A percentile compares a stretch with the other conserved stretches of the same genome.
Evolutionary conservation across 2,888 invertebrate genomes (phyloP).

Genomic region (Andrena flavipes): DNA sequence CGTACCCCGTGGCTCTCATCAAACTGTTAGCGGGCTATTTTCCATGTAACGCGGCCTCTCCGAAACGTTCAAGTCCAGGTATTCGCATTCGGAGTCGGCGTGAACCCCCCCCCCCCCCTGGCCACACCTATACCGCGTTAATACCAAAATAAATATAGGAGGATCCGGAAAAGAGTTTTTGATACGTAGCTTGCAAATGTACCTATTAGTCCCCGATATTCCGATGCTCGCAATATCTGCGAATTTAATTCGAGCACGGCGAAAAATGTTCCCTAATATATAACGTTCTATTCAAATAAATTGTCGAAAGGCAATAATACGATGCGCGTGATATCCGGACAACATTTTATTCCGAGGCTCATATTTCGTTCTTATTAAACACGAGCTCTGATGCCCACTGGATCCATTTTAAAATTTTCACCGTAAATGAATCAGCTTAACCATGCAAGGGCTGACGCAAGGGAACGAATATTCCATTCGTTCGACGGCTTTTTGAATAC

Average conservation of each 20-base stretch:
- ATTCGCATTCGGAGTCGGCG: constrained; percentile 53
- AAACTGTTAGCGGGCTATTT: constrained; percentile 76
- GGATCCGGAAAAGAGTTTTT: constrained; percentile 31
- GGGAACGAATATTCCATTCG: background rate
- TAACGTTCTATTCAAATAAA: constrained; percentile 33
- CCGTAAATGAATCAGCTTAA: constrained; percentile 28
- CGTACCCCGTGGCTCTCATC: constrained; percentile 75
- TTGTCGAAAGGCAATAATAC: constrained; percentile 12
- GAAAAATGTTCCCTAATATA: constrained; percentile 48
- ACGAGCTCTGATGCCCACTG: background rate
- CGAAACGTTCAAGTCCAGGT: constrained; percentile 70
- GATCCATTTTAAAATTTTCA: constrained; percentile 37
- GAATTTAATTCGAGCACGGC: constrained; percentile 19
- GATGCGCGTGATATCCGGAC: constrained; percentile 14
- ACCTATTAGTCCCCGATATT: constrained; percentile 13
- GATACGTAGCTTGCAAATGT: constrained; percentile 14
- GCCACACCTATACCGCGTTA: constrained; percentile 17
- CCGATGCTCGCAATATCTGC: background rate
- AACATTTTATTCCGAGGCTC: constrained; percentile 10
- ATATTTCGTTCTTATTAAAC: constrained; percentile 35
- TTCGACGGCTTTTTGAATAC: constrained; percentile 21
- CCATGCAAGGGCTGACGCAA: background rate
- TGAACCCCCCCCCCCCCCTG: constrained; percentile 1
- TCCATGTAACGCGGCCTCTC: constrained; percentile 72
- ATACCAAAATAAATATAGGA: constrained; percentile 46